A percentile compares a stretch with the other conserved stretches of the same genome.
Evolutionary conservation across 2,113 vertebrate genomes (phyloP).

Genomic region (Dendrocopos noguchii): DNA sequence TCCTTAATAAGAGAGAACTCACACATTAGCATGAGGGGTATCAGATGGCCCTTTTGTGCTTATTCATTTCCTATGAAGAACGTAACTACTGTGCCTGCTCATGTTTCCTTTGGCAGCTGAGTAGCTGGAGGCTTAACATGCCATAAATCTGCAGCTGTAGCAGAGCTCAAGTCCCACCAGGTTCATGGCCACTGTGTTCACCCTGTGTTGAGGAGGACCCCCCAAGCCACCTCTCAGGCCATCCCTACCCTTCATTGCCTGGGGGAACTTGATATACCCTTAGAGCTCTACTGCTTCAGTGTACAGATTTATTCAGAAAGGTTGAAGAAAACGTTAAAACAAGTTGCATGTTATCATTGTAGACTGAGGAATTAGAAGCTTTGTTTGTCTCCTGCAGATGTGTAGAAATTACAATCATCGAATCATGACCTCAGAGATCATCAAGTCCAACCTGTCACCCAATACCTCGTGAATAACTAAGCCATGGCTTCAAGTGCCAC

Average conservation of each 20-base stretch:
- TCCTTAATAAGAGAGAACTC: background rate
- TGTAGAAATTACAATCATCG: background rate
- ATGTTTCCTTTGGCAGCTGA: constrained; percentile 47
- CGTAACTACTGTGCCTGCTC: background rate
- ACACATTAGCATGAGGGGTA: background rate
- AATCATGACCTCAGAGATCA: no score
- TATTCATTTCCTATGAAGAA: constrained; percentile 20
- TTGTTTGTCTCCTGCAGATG: background rate
- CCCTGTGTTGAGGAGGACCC: background rate
- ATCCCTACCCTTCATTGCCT: background rate
- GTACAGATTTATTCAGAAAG: background rate
- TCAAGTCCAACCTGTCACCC: no score
- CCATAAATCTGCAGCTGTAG: constrained; percentile 5
- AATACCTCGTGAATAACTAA: no score
- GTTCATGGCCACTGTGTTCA: background rate
- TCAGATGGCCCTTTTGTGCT: constrained; percentile 10
- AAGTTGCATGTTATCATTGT: background rate
- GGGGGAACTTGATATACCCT: fast-evolving
- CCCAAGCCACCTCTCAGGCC: background rate
- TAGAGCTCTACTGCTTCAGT: background rate
- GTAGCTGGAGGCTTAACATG: background rate
- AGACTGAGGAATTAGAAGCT: background rate
- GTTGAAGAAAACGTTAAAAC: background rate
- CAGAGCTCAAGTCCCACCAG: background rate
- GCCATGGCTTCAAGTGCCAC: no score